Base-by-base conservation (phyloP, 2,113 vertebrate genomes). In the Bagarius yarrelli region DNA sequence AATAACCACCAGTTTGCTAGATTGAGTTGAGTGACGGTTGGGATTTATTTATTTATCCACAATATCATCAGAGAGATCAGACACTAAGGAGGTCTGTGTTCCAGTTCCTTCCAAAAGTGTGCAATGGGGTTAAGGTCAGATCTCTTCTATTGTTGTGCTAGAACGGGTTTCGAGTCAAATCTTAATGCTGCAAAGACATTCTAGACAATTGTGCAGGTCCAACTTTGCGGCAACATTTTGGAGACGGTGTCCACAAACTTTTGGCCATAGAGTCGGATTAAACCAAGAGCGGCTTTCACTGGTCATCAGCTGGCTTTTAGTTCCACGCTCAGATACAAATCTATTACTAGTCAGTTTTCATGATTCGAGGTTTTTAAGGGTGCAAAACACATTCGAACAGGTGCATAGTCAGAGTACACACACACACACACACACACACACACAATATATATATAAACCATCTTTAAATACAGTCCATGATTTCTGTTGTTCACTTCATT, bases 351-450 rank as follows among this genome's bases (percentile, higher is more conserved):
- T 71, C 66, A 57, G 23, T 23, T 44, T 34, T 0, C 27, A 15
- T 75, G n/a, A 66, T 40, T 16, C 19, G 71, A 56, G 34, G 60
- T 53, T 18, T 40, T 67, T 50, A 14, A 69, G 19, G 73, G 80
- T 76, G 80, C 80, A 76, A 76, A 64, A 82, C 63, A 80, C 40
- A 76, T 57, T 56, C 63, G n/a, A 53, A 64, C 23, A 53, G 47
- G 61, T 85, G 80, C 57, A 70, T 55, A 79, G 50, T 34, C 63
- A 82, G 40, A 44, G 18, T 78, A 66, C 63, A 83, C 32, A 79
- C 76, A 76, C 60, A 40, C 81, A 64, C 59, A 67, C 44, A 83
- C 13, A 47, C 80, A 64, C 59, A 76, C 64, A 74, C 63, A 40
- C 47, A 69, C 59, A 21, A 59, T 36, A 32, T 13, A n/a, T 23